Evolutionary conservation across 2,113 vertebrate genomes (phyloP).

Genomic region (Planiliza haematocheilus): DNA sequence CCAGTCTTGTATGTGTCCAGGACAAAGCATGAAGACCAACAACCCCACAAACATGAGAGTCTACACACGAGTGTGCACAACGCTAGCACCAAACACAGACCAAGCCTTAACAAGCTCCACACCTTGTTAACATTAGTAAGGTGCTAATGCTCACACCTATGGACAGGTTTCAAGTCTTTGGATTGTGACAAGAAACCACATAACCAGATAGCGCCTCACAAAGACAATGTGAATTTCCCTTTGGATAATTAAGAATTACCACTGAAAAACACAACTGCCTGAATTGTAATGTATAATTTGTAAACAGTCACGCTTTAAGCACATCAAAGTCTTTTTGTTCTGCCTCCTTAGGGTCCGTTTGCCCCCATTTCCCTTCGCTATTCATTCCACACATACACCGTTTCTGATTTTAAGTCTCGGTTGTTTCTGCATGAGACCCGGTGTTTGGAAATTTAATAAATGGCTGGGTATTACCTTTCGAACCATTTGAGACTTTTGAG

Average conservation of each 20-base stretch:
- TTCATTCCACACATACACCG: conserved; percentile 13
- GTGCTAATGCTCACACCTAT: neutral
- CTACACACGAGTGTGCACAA: too few relatives aligned
- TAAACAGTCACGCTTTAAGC: conserved; percentile 20
- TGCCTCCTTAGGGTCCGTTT: conserved; percentile 49
- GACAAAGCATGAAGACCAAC: too few relatives aligned
- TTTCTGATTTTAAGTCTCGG: conserved; percentile 39
- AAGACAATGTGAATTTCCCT: conserved; percentile 5
- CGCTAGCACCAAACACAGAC: too few relatives aligned
- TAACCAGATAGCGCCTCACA: neutral
- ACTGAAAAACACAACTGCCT: conserved; percentile 21
- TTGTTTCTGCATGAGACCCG: conserved; percentile 55
- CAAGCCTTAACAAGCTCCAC: too few relatives aligned
- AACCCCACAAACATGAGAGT: too few relatives aligned
- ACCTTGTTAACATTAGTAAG: too few relatives aligned
- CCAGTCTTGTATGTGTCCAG: too few relatives aligned
- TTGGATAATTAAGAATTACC: conserved; percentile 12
- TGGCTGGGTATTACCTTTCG: conserved; percentile 37
- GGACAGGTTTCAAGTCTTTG: neutral
- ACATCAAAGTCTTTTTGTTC: conserved; percentile 45
- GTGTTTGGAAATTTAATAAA: conserved; percentile 63
- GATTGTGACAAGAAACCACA: neutral
- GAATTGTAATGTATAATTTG: conserved; percentile 45
- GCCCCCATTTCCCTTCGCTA: conserved; percentile 17
- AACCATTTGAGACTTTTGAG: conserved; percentile 37